Evolutionary conservation across 2,888 invertebrate species (phyloP).

Genomic region (Caenorhabditis panamensis): DNA sequence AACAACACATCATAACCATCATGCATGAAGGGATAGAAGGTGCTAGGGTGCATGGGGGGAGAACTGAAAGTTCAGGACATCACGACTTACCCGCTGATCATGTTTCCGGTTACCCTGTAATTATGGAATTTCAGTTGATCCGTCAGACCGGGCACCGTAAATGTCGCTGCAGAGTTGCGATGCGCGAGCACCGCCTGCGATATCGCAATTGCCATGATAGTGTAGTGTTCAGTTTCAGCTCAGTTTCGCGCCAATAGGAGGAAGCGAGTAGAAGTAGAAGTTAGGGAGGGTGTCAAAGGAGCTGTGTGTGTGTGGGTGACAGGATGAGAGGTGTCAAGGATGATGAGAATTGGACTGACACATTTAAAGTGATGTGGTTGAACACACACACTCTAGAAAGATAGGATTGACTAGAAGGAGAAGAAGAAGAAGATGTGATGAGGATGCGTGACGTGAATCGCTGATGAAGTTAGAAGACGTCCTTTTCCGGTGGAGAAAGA

Average conservation of each 20-base stretch:
- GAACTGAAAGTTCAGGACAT: neutral
- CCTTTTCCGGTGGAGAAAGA: constrained; percentile 19
- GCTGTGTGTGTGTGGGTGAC: constrained; percentile 49
- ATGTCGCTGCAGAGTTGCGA: constrained; percentile 65
- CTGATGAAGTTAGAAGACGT: constrained; percentile 36
- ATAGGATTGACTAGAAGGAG: constrained; percentile 24
- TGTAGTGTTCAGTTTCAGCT: constrained; percentile 9
- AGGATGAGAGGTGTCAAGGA: constrained; percentile 57
- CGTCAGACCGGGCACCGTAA: constrained; percentile 64
- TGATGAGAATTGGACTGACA: constrained; percentile 63
- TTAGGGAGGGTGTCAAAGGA: constrained; percentile 20
- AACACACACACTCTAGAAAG: constrained; percentile 20
- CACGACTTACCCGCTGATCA: constrained; percentile 80
- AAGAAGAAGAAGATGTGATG: constrained; percentile 29
- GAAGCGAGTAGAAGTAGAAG: constrained; percentile 19
- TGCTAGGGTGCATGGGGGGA: neutral
- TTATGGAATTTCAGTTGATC: constrained; percentile 71
- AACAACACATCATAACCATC: constrained; percentile 43
- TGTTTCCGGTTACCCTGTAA: constrained; percentile 80
- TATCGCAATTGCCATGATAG: constrained; percentile 72
- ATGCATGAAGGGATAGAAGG: constrained; percentile 47
- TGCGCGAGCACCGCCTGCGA: constrained; percentile 73
- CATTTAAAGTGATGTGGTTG: constrained; percentile 48
- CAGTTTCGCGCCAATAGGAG: constrained; percentile 11
- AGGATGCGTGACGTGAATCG: constrained; percentile 50